A percentile compares a stretch with the other conserved stretches of the same genome.
Conservation (phyloP, 2,888 invertebrate species). For the Glaucopsyche alexis region DNA sequence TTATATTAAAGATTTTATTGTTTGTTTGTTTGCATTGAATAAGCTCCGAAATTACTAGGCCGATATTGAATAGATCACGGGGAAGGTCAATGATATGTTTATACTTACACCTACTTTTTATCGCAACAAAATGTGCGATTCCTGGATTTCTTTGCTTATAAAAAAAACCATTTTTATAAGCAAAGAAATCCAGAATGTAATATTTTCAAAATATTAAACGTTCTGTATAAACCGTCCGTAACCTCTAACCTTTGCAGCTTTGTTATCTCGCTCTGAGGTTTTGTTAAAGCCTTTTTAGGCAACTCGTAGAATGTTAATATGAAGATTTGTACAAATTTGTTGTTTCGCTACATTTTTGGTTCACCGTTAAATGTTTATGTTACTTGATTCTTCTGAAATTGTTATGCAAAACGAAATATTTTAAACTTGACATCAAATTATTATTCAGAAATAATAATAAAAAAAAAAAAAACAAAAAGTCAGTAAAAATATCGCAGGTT, state of each 20-base stretch:
- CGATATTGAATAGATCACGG: too few relatives aligned
- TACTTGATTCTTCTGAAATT: background rate
- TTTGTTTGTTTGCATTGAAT: too few relatives aligned
- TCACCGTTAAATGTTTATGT: background rate
- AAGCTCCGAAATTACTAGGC: too few relatives aligned
- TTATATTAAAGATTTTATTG: too few relatives aligned
- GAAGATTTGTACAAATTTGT: slow-evolving; percentile 5
- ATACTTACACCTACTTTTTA: too few relatives aligned
- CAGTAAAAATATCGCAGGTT: too few relatives aligned
- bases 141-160: too few relatives aligned
- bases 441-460: too few relatives aligned
- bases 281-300: slow-evolving; percentile 12
- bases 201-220: background rate
- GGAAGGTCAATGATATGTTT: too few relatives aligned
- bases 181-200: background rate
- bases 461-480: too few relatives aligned
- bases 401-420: background rate
- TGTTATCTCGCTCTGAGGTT: background rate
- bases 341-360: slow-evolving; percentile 1
- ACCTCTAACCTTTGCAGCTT: background rate
- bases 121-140: too few relatives aligned
- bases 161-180: background rate
- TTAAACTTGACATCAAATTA: background rate
- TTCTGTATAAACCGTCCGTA: background rate
- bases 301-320: slow-evolving; percentile 16